A percentile compares a stretch with the other conserved stretches of the same genome.
Evolutionary conservation across 2,888 invertebrate genomes (phyloP).

Genomic region (Eupithecia vulgata): DNA sequence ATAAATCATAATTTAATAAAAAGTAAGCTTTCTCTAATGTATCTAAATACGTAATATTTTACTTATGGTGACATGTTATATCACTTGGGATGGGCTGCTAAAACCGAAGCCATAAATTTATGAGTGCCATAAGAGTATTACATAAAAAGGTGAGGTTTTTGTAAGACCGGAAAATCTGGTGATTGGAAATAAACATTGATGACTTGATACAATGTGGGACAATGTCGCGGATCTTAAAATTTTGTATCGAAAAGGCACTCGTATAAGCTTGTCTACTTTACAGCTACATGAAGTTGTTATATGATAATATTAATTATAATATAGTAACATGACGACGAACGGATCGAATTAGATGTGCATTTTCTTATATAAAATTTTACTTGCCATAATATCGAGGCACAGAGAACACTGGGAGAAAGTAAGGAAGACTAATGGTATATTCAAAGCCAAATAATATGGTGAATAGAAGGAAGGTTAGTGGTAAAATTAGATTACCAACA

Average conservation of each 20-base stretch:
- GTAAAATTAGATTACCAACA: background rate
- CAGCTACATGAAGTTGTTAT: background rate
- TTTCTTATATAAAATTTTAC: background rate
- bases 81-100: constrained; percentile 36
- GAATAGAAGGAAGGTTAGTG: background rate
- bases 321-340: background rate
- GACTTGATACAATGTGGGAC: constrained; percentile 3
- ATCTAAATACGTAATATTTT: constrained; percentile 39
- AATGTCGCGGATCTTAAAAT: background rate
- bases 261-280: background rate
- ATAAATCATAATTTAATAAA: constrained; percentile 38
- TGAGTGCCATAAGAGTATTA: constrained; percentile 20
- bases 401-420: background rate
- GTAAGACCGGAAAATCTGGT: constrained; percentile 9
- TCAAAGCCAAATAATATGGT: background rate
- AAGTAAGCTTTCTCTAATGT: constrained; percentile 40
- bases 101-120: constrained; percentile 23
- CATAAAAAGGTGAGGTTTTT: constrained; percentile 16
- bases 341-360: background rate
- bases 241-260: background rate
- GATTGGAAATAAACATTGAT: constrained; percentile 2
- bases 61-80: constrained; percentile 40
- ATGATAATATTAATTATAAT: background rate
- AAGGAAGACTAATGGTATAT: background rate
- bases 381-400: background rate